A percentile compares a stretch with the other conserved stretches of the same genome.
Evolutionary conservation across 2,113 vertebrate species (phyloP).

Genomic region (Solea senegalensis): DNA sequence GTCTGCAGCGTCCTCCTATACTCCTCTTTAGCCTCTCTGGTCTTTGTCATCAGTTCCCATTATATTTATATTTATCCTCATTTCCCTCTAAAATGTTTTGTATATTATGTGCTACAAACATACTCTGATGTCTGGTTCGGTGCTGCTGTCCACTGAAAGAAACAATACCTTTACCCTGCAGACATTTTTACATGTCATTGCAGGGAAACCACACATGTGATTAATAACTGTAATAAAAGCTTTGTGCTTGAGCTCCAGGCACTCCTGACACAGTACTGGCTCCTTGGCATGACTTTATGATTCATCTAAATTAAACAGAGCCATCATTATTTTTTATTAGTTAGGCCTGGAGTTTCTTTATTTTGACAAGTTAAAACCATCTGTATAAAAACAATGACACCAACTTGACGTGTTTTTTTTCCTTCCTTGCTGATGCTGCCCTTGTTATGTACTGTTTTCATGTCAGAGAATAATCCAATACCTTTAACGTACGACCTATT

Average conservation of each 20-base stretch:
- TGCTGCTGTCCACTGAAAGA: neutral
- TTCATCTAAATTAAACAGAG: constrained; percentile 19
- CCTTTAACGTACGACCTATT: no score
- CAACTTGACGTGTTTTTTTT: no score
- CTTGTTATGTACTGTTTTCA: no score
- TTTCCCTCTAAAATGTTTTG: no score
- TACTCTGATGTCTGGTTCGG: neutral
- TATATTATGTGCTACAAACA: neutral
- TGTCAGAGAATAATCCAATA: no score
- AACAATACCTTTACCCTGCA: constrained; percentile 9
- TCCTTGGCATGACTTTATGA: neutral
- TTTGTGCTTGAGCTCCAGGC: constrained; percentile 4
- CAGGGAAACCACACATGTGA: constrained; percentile 7
- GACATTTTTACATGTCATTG: neutral
- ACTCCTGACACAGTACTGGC: neutral
- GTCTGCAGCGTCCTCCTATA: no score
- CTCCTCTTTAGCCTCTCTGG: no score
- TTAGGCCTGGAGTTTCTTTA: constrained; percentile 14
- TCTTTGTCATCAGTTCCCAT: no score
- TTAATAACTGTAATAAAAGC: constrained; percentile 23
- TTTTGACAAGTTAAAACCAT: neutral
- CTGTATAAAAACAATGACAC: neutral
- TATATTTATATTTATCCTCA: no score
- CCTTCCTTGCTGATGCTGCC: no score
- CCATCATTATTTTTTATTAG: constrained; percentile 25